Base-by-base conservation (phyloP, 92 coral and sea anemone species). In the Galaxea fascicularis region DNA sequence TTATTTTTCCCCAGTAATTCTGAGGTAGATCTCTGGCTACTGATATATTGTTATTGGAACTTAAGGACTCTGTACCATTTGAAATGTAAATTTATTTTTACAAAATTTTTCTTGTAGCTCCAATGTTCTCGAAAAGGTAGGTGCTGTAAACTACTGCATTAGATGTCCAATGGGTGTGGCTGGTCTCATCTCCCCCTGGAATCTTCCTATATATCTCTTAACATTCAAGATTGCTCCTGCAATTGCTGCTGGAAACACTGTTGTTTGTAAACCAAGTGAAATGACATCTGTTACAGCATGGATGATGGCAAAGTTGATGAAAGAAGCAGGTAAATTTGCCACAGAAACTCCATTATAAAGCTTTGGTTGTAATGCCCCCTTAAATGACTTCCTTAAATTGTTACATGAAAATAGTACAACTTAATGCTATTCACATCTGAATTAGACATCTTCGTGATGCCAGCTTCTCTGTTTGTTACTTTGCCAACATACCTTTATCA, bases 241-340 rank as follows among this genome's bases (percentile, higher is more conserved):
- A 4, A 84, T 94, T 82, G 95, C 91, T 15, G 73, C 94, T 1
- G 98, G 98, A n/a, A 86, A 89, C 82, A 94, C 98, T 57, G 98
- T 94, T 77, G 95, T 94, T 13, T 94, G 98, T 73, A 94, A 94
- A 77, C 98, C 98, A 69, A 94, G 98, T 87, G 98, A 94, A 56
- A 86, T 94, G 91, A 94, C 98, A 4, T 94, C 98, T 65, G 95
- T 92, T 21, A 94, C 98, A 21, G 98, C 98, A 20, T 92, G 94
- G 94, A 94, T 94, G 98, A 74, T 94, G 77, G 95, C 95, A 8
- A 68, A 84, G 39, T 83, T 90, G 18, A 60, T 94, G 49, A 80
- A 72, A 82, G 94, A 94, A 45, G 98, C 98, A 86, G 98, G 98
- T 94, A 46, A 17, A 45, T 44, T 49, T 35, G 41, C 41, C 41